Conservation (phyloP, 2,888 invertebrate species). For the Endotricha flammealis region DNA sequence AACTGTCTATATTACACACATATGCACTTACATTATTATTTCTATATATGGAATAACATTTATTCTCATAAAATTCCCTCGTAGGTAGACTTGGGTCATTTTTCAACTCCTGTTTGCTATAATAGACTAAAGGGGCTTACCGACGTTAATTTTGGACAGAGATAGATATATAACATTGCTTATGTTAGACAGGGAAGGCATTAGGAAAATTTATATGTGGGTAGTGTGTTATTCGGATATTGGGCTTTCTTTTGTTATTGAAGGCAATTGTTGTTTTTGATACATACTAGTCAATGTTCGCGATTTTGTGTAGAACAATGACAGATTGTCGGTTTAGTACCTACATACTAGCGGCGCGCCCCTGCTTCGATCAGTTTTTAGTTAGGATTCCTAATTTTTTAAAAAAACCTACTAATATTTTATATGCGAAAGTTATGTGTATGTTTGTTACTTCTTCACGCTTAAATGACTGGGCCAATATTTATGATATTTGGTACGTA, state of each 20-base stretch:
- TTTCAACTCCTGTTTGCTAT: constrained; percentile 49
- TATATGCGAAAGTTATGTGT: too few species aligned
- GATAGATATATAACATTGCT: constrained; percentile 36
- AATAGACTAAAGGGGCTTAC: constrained; percentile 38
- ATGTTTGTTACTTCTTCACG: too few species aligned
- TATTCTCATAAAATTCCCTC: constrained; percentile 20
- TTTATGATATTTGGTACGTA: too few species aligned
- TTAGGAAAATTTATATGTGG: constrained; percentile 19
- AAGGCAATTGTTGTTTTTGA: not conserved
- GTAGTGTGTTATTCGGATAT: constrained; percentile 5
- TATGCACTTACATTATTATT: constrained; percentile 38
- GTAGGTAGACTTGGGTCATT: constrained; percentile 32
- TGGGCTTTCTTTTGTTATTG: not conserved
- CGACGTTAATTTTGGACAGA: constrained; percentile 58
- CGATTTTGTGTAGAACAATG: too few species aligned
- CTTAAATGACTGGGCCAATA: too few species aligned
- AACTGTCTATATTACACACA: too few species aligned
- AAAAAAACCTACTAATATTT: too few species aligned
- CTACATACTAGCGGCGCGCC: too few species aligned
- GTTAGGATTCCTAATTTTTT: too few species aligned
- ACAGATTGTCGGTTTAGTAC: too few species aligned
- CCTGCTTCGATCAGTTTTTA: too few species aligned
- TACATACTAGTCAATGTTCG: not conserved
- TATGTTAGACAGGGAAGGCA: constrained; percentile 11
- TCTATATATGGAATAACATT: constrained; percentile 25